Evolutionary conservation across 2,113 vertebrate species (phyloP).

Genomic region (Hippocampus zosterae): DNA sequence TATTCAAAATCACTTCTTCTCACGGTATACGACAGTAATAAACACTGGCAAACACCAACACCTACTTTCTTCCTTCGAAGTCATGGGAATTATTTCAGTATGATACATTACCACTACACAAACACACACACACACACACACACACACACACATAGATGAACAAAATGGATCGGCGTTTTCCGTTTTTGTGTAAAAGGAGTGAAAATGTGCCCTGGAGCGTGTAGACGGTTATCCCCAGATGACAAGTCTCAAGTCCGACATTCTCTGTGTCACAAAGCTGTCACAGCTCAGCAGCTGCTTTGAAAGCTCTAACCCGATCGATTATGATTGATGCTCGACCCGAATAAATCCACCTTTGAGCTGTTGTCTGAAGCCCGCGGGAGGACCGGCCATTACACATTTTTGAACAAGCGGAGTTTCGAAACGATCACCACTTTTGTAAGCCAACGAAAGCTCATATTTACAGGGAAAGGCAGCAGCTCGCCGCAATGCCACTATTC

Average conservation of each 20-base stretch:
- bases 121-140: too few species aligned
- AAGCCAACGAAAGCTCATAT: slow-evolving; percentile 14
- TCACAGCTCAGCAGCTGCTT: neutral
- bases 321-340: neutral
- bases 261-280: neutral
- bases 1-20: neutral
- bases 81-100: too few species aligned
- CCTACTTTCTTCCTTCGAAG: neutral
- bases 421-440: neutral
- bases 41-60: neutral
- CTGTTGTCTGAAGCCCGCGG: neutral
- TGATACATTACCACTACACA: too few species aligned
- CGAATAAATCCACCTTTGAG: neutral
- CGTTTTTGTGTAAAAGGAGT: too few species aligned
- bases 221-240: neutral
- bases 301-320: neutral
- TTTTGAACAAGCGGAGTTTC: neutral
- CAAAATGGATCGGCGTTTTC: too few species aligned
- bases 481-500: slow-evolving; percentile 7
- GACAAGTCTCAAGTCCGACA: neutral
- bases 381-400: neutral
- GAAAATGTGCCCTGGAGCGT: neutral
- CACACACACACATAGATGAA: too few species aligned
- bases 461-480: slow-evolving; percentile 8
- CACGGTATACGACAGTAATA: neutral